These are phyloP conservation scores for Seriola dumerili DNA, from an alignment of 2,113 vertebrate genomes.

Conservation along the genomic window DNA sequence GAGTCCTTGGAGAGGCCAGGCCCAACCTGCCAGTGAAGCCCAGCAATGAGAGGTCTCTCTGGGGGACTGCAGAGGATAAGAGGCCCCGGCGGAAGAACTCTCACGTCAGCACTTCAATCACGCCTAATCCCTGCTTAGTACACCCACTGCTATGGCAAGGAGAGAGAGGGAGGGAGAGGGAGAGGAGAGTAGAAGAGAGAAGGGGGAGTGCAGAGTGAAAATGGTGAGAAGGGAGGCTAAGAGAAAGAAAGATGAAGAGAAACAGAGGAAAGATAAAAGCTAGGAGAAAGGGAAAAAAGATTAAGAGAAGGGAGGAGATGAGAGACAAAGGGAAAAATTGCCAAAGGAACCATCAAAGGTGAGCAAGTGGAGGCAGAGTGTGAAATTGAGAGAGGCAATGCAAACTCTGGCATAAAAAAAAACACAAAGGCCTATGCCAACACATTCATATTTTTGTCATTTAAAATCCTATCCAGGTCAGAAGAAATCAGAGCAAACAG, in stretches of 20 bases:
- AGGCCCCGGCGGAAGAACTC: constrained; percentile 77
- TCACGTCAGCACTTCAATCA: constrained; percentile 85
- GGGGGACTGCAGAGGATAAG: constrained; percentile 79
- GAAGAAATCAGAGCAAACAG: constrained; percentile 47
- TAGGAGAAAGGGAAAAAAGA: constrained; percentile 52
- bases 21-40: constrained; percentile 74
- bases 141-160: constrained; percentile 77
- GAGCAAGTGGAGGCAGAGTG: constrained; percentile 44
- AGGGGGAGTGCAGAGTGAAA: constrained; percentile 21
- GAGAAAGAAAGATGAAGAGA: constrained; percentile 63
- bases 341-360: constrained; percentile 72
- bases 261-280: constrained; percentile 72
- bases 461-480: constrained; percentile 41
- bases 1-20: constrained; percentile 74
- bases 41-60: constrained; percentile 80
- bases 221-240: constrained; percentile 53
- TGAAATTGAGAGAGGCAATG: constrained; percentile 45
- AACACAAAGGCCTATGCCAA: constrained; percentile 19
- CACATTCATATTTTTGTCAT: constrained; percentile 22
- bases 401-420: constrained; percentile 4
- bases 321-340: constrained; percentile 58
- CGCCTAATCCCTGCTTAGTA: constrained; percentile 85
- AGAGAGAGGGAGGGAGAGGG: constrained; percentile 57
- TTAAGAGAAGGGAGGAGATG: constrained; percentile 55
- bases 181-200: constrained; percentile 5